Evolutionary conservation across 2,888 invertebrate genomes (phyloP).

Genomic region (Phlogophora meticulosa): DNA sequence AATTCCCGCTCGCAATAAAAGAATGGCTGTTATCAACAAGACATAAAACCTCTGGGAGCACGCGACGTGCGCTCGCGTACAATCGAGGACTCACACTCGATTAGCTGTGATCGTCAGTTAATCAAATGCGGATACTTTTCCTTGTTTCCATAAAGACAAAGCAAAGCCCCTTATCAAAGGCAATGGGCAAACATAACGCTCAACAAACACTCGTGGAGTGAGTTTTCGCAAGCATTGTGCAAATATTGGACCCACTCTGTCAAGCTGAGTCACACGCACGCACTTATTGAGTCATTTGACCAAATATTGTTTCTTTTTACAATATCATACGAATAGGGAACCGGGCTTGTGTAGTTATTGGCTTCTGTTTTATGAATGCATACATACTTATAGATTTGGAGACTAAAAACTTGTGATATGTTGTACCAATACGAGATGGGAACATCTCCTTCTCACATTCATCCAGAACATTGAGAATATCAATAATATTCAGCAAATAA

Average conservation of each 20-base stretch:
- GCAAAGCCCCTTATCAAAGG: constrained; percentile 35
- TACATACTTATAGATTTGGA: no score
- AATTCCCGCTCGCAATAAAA: not conserved
- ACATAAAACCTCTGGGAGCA: not conserved
- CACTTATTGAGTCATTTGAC: constrained; percentile 10
- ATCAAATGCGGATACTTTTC: constrained; percentile 44
- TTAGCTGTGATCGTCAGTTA: constrained; percentile 32
- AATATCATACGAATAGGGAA: not conserved
- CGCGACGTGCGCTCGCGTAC: not conserved
- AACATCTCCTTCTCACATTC: not conserved
- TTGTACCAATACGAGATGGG: not conserved
- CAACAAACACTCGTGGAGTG: constrained; percentile 22
- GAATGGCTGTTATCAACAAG: not conserved
- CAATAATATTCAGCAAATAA: no score
- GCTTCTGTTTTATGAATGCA: no score
- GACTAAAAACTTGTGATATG: no score
- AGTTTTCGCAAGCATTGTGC: constrained; percentile 24
- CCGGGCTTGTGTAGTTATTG: no score
- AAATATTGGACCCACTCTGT: constrained; percentile 22
- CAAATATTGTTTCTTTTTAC: constrained; percentile 1
- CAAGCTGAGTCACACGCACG: not conserved
- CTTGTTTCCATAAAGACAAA: constrained; percentile 34
- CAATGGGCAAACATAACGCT: constrained; percentile 36
- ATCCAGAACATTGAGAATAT: not conserved
- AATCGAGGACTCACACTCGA: constrained; percentile 39